A percentile compares a stretch with the other conserved stretches of the same genome.
phyloP scores from a whole-genome alignment of 2,113 vertebrate genomes.

The Nicator chloris region DNA sequence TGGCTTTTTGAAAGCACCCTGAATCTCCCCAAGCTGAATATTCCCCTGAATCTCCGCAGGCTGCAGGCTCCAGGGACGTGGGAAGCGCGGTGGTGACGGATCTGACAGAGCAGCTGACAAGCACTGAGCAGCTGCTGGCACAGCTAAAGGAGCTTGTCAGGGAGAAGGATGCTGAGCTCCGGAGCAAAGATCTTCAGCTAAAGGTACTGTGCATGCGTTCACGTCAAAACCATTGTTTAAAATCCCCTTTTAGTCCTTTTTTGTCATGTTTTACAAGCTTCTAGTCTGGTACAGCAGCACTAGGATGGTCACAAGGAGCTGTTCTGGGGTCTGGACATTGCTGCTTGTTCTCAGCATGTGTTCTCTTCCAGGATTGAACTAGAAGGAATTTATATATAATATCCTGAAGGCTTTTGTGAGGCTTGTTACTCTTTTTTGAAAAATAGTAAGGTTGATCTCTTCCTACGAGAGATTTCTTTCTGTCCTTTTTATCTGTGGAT shows the following conservation, averaged over 20 bases:
- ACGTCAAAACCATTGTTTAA: not conserved
- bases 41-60: constrained; percentile 44
- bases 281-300: not conserved
- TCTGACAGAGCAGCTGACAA: constrained; percentile 76
- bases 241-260: not conserved
- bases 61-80: constrained; percentile 42
- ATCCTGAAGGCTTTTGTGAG: not conserved
- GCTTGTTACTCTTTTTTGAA: not conserved
- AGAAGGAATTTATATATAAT: not conserved
- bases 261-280: not conserved
- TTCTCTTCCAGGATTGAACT: not conserved
- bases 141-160: constrained; percentile 87
- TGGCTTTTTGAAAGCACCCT: not conserved
- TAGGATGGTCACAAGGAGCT: not conserved
- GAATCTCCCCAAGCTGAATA: constrained; percentile 53
- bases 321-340: accelerated
- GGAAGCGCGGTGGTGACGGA: constrained; percentile 62
- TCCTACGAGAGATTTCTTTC: not conserved
- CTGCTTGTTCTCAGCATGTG: not conserved
- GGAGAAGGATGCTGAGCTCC: constrained; percentile 82
- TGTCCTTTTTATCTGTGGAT: not conserved
- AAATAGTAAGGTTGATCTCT: not conserved
- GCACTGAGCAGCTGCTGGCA: constrained; percentile 81
- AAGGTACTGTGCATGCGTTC: constrained; percentile 69
- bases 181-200: constrained; percentile 79